A percentile compares a stretch with the other conserved stretches of the same genome.
Conservation (phyloP, 2,113 vertebrate species). For the Leuciscus idus region DNA sequence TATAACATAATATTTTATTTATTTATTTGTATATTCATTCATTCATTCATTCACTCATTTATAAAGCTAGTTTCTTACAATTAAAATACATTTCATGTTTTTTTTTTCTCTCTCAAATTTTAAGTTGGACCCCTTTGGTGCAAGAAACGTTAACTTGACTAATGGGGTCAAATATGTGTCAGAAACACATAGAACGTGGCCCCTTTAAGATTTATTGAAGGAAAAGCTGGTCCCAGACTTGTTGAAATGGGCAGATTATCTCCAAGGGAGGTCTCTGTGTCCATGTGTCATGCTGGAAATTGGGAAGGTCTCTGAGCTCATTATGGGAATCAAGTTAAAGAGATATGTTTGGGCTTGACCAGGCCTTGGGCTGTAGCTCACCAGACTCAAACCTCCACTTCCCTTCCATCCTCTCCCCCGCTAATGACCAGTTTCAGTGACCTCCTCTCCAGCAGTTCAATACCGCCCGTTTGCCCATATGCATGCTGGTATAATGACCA, state of each 20-base stretch:
- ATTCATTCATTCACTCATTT: too few relatives aligned
- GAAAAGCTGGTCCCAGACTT: background rate
- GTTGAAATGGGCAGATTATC: background rate
- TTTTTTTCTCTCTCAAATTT: background rate
- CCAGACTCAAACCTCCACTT: slow-evolving; percentile 32
- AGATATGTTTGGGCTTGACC: slow-evolving; percentile 62
- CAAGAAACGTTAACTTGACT: background rate
- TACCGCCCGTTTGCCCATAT: slow-evolving; percentile 55
- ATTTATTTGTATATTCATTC: background rate
- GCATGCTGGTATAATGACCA: slow-evolving; percentile 65
- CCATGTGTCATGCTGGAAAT: slow-evolving; percentile 55
- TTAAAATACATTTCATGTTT: background rate
- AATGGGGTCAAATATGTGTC: background rate
- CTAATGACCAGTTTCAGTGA: slow-evolving; percentile 64
- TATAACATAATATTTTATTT: too few relatives aligned
- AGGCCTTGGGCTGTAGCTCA: slow-evolving; percentile 60
- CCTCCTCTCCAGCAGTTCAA: slow-evolving; percentile 55
- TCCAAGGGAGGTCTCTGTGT: slow-evolving; percentile 66
- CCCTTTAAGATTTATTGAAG: background rate
- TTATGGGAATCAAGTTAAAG: slow-evolving; percentile 78
- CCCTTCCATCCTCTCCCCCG: slow-evolving; percentile 12
- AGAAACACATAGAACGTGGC: background rate
- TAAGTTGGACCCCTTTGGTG: background rate
- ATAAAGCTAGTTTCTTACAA: background rate
- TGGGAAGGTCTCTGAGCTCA: slow-evolving; percentile 66